phyloP scores from a whole-genome alignment of 2,113 vertebrate species.

The Casuarius casuarius region DNA sequence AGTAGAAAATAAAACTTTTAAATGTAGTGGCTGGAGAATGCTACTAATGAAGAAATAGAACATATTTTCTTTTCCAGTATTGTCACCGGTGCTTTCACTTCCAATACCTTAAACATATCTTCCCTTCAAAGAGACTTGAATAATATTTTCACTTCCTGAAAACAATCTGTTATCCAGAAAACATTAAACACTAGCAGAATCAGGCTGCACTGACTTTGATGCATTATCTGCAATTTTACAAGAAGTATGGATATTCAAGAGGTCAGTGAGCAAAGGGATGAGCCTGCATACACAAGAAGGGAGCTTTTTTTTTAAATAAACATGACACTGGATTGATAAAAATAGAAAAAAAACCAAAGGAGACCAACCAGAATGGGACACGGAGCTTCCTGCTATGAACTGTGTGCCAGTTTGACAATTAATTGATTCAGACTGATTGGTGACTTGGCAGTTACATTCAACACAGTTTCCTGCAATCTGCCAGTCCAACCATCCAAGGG shows the following conservation, averaged over 20 bases:
- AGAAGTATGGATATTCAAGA: neutral
- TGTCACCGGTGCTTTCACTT: constrained; percentile 16
- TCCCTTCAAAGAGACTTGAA: neutral
- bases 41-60: constrained; percentile 51
- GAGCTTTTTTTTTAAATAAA: neutral
- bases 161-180: constrained; percentile 41
- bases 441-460: constrained; percentile 72
- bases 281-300: neutral
- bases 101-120: constrained; percentile 19
- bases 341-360: constrained; percentile 44
- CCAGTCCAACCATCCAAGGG: constrained; percentile 65
- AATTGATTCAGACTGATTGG: constrained; percentile 71
- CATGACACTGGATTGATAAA: constrained; percentile 14
- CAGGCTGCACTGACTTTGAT: constrained; percentile 22
- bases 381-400: constrained; percentile 46
- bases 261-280: constrained; percentile 25
- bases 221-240: constrained; percentile 2
- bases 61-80: neutral
- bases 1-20: constrained; percentile 25
- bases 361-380: constrained; percentile 11
- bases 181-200: constrained; percentile 2
- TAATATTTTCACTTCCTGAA: constrained; percentile 40
- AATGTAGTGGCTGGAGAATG: neutral
- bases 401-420: constrained; percentile 67
- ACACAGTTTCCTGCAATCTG: constrained; percentile 74